Conservation (phyloP, 1,140 invertebrate genomes). For the Magallana angulata region DNA sequence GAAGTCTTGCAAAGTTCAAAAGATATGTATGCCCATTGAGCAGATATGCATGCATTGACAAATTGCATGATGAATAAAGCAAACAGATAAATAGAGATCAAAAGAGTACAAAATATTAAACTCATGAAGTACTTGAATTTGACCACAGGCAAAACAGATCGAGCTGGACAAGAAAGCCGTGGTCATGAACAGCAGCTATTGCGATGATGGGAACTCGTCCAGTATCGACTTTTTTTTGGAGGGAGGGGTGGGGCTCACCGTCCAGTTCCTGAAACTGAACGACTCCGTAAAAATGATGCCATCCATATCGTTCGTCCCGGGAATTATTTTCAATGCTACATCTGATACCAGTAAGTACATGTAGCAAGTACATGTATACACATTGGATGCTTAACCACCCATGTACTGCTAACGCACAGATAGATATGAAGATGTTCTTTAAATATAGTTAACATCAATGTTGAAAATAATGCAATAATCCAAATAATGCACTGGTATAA, state of each 20-base stretch:
- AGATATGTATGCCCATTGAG: too few species aligned
- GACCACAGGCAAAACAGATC: neutral
- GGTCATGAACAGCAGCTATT: neutral
- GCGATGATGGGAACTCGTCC: constrained; percentile 5
- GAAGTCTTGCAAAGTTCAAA: too few species aligned
- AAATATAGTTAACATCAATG: too few species aligned
- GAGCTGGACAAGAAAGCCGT: neutral
- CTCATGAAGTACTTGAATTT: neutral
- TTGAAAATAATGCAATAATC: too few species aligned
- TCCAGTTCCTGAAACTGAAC: neutral
- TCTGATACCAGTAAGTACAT: neutral
- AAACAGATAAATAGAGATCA: too few species aligned
- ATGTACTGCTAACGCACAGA: too few species aligned
- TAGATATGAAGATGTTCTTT: too few species aligned
- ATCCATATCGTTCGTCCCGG: neutral
- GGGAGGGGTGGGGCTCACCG: neutral
- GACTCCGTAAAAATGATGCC: neutral
- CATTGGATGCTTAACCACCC: too few species aligned
- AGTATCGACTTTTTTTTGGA: neutral
- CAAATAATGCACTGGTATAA: too few species aligned
- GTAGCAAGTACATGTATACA: neutral
- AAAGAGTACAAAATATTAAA: too few species aligned
- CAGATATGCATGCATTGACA: too few species aligned
- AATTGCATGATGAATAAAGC: too few species aligned
- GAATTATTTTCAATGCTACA: neutral